A percentile compares a stretch with the other conserved stretches of the same genome.
phyloP scores from a whole-genome alignment of 2,113 vertebrate genomes.

The Myiozetetes cayanensis region DNA sequence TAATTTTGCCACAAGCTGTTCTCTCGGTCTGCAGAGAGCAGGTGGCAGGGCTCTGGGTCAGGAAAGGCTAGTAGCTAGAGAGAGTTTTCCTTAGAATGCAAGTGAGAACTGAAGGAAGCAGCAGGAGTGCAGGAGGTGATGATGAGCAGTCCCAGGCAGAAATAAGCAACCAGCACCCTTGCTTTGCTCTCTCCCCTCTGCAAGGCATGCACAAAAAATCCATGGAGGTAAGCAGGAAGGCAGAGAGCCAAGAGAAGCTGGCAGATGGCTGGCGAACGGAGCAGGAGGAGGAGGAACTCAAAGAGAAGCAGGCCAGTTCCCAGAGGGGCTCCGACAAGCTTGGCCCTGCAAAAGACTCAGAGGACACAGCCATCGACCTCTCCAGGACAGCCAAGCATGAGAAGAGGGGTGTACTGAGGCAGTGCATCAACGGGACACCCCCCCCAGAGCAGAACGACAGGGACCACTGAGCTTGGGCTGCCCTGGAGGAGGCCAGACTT shows the following conservation, averaged over 20 bases:
- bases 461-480: slow-evolving; percentile 58
- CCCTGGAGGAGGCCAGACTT: not conserved
- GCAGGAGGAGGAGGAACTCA: slow-evolving; percentile 59
- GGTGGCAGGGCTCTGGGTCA: accelerated
- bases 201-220: slow-evolving; percentile 98
- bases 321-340: slow-evolving; percentile 33
- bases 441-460: slow-evolving; percentile 38
- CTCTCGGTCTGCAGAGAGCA: not conserved
- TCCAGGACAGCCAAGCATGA: slow-evolving; percentile 88
- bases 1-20: not conserved
- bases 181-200: slow-evolving; percentile 1
- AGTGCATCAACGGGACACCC: not conserved
- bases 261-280: slow-evolving; percentile 65
- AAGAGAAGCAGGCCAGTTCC: slow-evolving; percentile 28
- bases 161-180: not conserved
- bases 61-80: not conserved
- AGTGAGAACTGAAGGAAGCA: not conserved
- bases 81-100: not conserved
- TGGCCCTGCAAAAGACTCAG: slow-evolving; percentile 40
- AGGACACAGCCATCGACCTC: slow-evolving; percentile 88
- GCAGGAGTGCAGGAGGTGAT: not conserved
- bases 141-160: not conserved
- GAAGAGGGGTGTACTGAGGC: slow-evolving; percentile 60
- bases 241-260: slow-evolving; percentile 72
- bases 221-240: slow-evolving; percentile 79